A percentile compares a stretch with the other conserved stretches of the same genome.
These are phyloP conservation scores for Venustaconcha ellipsiformis DNA, from an alignment of 1,140 invertebrate genomes.

Conservation along the genomic window DNA sequence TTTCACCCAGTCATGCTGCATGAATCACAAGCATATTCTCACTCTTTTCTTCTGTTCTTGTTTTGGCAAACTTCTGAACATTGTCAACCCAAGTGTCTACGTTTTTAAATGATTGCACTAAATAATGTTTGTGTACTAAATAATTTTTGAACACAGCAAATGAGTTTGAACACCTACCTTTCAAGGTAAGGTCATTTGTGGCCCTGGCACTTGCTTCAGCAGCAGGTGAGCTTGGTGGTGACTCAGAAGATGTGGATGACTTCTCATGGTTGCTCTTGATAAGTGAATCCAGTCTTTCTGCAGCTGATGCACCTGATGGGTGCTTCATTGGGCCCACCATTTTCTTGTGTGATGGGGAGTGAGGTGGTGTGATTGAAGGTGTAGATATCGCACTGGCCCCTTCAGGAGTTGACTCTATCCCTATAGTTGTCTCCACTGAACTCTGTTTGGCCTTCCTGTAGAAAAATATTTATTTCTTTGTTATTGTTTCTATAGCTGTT, in stretches of 20 bases:
- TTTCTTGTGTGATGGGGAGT: conserved; percentile 10
- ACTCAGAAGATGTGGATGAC: conserved; percentile 6
- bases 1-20: too few relatives aligned
- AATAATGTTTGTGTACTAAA: too few relatives aligned
- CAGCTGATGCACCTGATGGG: conserved; percentile 48
- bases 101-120: too few relatives aligned
- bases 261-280: conserved; percentile 64
- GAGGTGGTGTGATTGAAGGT: background rate
- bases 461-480: too few relatives aligned
- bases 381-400: conserved; percentile 12
- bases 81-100: too few relatives aligned
- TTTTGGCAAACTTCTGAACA: too few relatives aligned
- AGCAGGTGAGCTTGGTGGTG: conserved; percentile 17
- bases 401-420: conserved; percentile 16
- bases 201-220: background rate
- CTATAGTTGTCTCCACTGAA: conserved; percentile 29
- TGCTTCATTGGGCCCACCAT: conserved; percentile 14
- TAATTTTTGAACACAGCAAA: too few relatives aligned
- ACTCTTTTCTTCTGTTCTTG: too few relatives aligned
- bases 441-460: background rate
- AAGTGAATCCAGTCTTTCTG: conserved; percentile 75
- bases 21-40: too few relatives aligned
- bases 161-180: conserved; percentile 31
- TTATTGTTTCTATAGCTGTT: too few relatives aligned
- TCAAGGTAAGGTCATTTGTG: conserved; percentile 42